Percentiles rank a stretch among this genome's conserved stretches.
Evolutionary conservation across 1,140 invertebrate species (phyloP).

Genomic region (Drosophila trapezifrons): DNA sequence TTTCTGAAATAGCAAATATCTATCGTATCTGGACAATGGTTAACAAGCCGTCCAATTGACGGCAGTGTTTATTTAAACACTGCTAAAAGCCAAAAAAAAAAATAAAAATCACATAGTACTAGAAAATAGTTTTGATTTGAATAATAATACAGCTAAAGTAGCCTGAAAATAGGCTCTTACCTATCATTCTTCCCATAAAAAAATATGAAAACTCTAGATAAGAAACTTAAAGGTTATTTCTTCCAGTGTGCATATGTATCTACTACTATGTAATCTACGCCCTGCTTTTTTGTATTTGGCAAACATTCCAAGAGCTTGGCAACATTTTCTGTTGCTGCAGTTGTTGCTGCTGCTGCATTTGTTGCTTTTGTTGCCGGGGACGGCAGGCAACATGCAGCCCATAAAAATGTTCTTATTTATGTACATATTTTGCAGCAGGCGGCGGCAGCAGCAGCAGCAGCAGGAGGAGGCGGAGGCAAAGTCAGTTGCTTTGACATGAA

Average conservation of each 20-base stretch:
- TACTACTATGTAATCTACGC: conserved; percentile 56
- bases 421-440: conserved; percentile 56
- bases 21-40: too few species aligned
- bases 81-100: too few species aligned
- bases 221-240: not conserved
- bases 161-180: too few species aligned
- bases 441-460: conserved; percentile 16
- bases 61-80: too few species aligned
- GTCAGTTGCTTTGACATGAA: conserved; percentile 78
- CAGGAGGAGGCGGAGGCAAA: conserved; percentile 14
- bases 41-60: too few species aligned
- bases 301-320: conserved; percentile 73
- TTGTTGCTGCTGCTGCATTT: conserved; percentile 24
- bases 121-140: too few species aligned
- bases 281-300: conserved; percentile 75
- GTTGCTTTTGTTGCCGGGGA: conserved; percentile 23
- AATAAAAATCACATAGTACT: too few species aligned
- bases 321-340: conserved; percentile 41
- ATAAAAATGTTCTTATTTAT: conserved; percentile 67
- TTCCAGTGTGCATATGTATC: conserved; percentile 17
- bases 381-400: conserved; percentile 42
- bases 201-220: not conserved
- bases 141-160: too few species aligned
- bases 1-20: too few species aligned
- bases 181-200: too few species aligned